Base-by-base conservation (phyloP, 2,113 vertebrate genomes). In the Vombatus ursinus region DNA sequence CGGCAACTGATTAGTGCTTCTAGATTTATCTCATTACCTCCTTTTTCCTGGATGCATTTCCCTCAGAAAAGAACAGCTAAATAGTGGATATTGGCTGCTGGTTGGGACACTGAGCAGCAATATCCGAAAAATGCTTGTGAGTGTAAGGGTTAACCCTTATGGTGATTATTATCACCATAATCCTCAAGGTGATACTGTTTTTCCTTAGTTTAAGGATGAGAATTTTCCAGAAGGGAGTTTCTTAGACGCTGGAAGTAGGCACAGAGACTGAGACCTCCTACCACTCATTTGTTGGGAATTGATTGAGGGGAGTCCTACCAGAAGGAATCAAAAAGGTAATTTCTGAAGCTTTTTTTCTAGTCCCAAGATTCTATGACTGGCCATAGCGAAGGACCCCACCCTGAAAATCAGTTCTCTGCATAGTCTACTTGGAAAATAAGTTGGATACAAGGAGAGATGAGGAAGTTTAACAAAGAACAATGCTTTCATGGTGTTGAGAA, bases 401-500 rank as follows among this genome's bases (percentile, higher is more conserved):
- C 51, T 92, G 44, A 95, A 95, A 50, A 49, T 94, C 92, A 53
- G 90, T 51, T 84, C 37, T 89, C 50, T 57, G 12, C 97, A 91
- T 68, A 93, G 25, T 95, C 48, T 95, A 53, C 96, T 95, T 90
- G 57, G 93, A 92, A 96, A 94, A 94, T 53, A 95, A 94, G 93
- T 95, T n/a, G 49, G 50, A 91, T 96, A 51, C 92, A 96, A 49
- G 51, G 89, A 68, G 92, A 95, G 53, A 94, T 52, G 51, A 95
- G 68, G 96, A 93, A 89, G 57, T 77, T 94, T 97, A 92, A 96
- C 51, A 96, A 96, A 96, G 95, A 90, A 94, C 90, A 89, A 24
- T 92, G 37, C 51, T 96, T 97, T 94, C 24, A 92, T 52, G 90
- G 9, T 92, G 26, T 91, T 96, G 89, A 94, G 94, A 98, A 97